Evolutionary conservation across 2,888 invertebrate species (phyloP), one percentile per base, ranked within the genome.

Genomic region (Chrysolina haemoptera): DNA sequence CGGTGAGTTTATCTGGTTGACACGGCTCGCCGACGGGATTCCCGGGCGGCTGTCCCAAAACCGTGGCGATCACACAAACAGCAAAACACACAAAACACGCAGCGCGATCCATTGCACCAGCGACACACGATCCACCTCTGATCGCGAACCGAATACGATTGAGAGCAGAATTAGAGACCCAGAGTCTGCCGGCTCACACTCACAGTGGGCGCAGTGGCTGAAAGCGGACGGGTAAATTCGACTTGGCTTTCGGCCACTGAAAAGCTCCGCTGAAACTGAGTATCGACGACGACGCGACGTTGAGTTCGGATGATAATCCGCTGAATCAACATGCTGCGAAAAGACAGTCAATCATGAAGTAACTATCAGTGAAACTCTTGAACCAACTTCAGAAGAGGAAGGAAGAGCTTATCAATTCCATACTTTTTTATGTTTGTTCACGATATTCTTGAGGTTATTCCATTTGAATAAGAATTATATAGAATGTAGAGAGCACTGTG

Each of bases 1-100:
- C 94, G 79, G 94, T 96, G 88, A 96, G 91, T 87, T 95, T 95
- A 88, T 95, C 95, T 84, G 95, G 92, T 81, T 93, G 92, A 86
- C 95, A 95, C 48, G 91, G 89, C 80, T 91, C 91, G 43, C 76
- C 77, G 14, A 40, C 53, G 43, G 67, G 48, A 53, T 50, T 68
- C 59, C 71, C 68, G 50, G 71, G 64, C 55, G 69, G 68, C 18
- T 65, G 73, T 10, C 69, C 75, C 20, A 70, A 59, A 11, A 66
- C 75, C 69, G 69, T n/a, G 16, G 70, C 71, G 18, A 68, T 40
- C 35, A 68, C 75, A 77, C 73, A 76, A 66, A 72, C 71, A 46
- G 71, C 62, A 63, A 73, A 77, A 69, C 74, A 72, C 77, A 76
- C 74, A 62, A 70, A 70, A 50, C 74, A 77, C 72, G 72, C 53